These are phyloP conservation scores for Porites australiensis DNA, from an alignment of 64 coral and sea anemone genomes.

Conservation along the genomic window DNA sequence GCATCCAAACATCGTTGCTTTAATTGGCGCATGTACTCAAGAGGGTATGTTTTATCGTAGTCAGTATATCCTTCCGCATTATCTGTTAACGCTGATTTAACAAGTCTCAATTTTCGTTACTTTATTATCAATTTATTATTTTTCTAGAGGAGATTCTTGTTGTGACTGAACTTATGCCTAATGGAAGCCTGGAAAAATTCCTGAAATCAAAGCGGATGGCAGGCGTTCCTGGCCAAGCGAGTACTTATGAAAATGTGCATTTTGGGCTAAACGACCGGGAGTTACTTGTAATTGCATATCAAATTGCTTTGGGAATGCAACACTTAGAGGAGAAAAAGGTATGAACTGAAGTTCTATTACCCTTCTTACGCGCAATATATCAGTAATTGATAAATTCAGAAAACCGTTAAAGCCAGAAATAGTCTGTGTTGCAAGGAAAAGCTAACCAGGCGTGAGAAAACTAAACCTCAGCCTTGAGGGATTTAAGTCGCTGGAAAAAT, in stretches of 20 bases:
- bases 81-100: too few species aligned
- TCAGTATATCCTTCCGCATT: not conserved
- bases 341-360: not conserved
- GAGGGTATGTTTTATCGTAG: not conserved
- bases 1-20: slow-evolving; percentile 77
- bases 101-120: too few species aligned
- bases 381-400: too few species aligned
- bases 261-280: slow-evolving; percentile 8
- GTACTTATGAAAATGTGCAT: not conserved
- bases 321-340: slow-evolving; percentile 39
- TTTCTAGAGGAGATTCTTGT: not conserved
- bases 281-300: not conserved
- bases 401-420: too few species aligned
- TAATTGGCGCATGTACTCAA: slow-evolving; percentile 71
- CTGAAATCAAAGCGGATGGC: not conserved
- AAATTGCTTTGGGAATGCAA: slow-evolving; percentile 12
- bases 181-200: not conserved
- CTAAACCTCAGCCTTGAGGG: too few species aligned
- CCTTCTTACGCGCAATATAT: too few species aligned
- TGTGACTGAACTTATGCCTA: not conserved
- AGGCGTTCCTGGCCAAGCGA: not conserved
- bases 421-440: too few species aligned
- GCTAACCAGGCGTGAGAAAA: too few species aligned
- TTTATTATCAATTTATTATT: not conserved
- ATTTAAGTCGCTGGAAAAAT: too few species aligned